Evolutionary conservation across 2,113 vertebrate genomes (phyloP).

Genomic region (Anarhynchus alexandrinus): DNA sequence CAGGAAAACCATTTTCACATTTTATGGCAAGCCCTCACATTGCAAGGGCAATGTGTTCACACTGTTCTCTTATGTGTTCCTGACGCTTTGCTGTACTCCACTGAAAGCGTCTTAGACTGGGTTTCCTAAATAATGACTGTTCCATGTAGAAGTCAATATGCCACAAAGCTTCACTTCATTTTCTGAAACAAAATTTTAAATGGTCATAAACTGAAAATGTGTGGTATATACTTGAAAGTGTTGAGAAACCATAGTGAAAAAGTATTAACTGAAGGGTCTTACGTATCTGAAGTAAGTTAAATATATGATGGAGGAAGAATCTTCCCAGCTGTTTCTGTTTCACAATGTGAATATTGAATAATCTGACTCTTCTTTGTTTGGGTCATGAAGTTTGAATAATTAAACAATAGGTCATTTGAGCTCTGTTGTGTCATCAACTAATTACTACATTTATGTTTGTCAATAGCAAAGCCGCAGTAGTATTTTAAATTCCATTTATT

Average conservation of each 20-base stretch:
- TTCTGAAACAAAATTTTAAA: background rate
- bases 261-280: background rate
- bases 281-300: background rate
- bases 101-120: background rate
- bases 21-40: background rate
- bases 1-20: background rate
- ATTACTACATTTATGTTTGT: constrained; percentile 72
- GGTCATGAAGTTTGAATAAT: constrained; percentile 74
- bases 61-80: background rate
- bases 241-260: background rate
- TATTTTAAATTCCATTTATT: constrained; percentile 73
- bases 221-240: background rate
- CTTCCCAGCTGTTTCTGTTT: background rate
- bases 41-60: too few species aligned
- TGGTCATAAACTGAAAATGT: background rate
- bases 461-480: constrained; percentile 34
- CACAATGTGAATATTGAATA: constrained; percentile 56
- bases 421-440: constrained; percentile 72
- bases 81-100: background rate
- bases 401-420: constrained; percentile 70
- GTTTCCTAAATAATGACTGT: background rate
- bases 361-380: constrained; percentile 56
- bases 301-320: background rate
- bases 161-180: background rate
- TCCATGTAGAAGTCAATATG: background rate